phyloP scores from a whole-genome alignment of 2,888 invertebrate species.

The Rotaria sp. region DNA sequence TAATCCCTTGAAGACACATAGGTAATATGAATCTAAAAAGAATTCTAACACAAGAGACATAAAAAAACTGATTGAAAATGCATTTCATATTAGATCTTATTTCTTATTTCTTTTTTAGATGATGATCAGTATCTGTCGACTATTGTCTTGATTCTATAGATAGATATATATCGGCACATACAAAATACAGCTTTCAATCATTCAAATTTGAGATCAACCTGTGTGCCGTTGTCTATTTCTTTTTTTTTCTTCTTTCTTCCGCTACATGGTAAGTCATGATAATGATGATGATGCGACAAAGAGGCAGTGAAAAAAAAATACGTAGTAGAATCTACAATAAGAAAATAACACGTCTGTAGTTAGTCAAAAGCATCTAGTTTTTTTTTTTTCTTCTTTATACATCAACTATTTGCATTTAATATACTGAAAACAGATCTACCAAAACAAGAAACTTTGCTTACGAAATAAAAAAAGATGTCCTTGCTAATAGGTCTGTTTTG shows the following conservation, averaged over 20 bases:
- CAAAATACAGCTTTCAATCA: neutral
- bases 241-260: neutral
- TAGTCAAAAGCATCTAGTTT: neutral
- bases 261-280: neutral
- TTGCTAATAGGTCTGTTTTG: neutral
- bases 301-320: neutral
- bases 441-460: neutral
- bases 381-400: neutral
- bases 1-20: neutral
- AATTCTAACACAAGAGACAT: neutral
- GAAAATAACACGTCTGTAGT: neutral
- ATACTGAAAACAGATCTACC: neutral
- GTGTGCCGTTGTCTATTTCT: neutral
- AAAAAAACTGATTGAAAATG: neutral
- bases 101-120: neutral
- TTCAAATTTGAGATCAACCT: neutral
- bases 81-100: neutral
- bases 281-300: neutral
- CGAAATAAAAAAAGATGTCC: neutral
- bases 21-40: neutral
- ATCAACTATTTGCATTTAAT: neutral
- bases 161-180: neutral
- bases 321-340: neutral
- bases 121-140: neutral
- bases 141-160: constrained; percentile 4